Evolutionary conservation across 2,113 vertebrate species (phyloP).

Genomic region (Fregetta grallaria): DNA sequence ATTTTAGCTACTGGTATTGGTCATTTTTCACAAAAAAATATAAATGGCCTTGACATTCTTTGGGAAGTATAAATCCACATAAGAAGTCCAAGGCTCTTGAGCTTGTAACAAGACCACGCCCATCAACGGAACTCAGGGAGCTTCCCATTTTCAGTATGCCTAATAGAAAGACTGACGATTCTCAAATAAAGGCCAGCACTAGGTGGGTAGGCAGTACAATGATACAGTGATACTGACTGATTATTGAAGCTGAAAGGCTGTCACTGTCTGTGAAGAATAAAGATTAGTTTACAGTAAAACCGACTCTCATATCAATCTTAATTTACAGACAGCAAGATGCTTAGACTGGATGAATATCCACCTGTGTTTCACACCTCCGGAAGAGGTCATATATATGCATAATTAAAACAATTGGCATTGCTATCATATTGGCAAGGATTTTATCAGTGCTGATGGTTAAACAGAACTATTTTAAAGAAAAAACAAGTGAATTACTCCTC

Average conservation of each 20-base stretch:
- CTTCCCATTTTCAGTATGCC: neutral
- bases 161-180: neutral
- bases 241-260: neutral
- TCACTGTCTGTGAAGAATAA: neutral
- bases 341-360: neutral
- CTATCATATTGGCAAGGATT: neutral
- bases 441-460: neutral
- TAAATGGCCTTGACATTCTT: neutral
- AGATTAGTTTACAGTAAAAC: conserved; percentile 3
- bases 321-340: neutral
- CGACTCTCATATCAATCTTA: neutral
- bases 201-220: neutral
- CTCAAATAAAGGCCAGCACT: neutral
- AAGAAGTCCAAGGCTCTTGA: neutral
- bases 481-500: neutral
- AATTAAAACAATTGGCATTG: neutral
- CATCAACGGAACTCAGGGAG: neutral
- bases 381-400: neutral
- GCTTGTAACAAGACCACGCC: neutral
- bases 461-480: neutral
- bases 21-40: neutral
- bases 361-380: neutral
- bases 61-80: neutral
- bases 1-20: neutral
- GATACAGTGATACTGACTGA: neutral